A percentile compares a stretch with the other conserved stretches of the same genome.
phyloP scores from a whole-genome alignment of 2,888 invertebrate genomes.

The Cordilura impudica region DNA sequence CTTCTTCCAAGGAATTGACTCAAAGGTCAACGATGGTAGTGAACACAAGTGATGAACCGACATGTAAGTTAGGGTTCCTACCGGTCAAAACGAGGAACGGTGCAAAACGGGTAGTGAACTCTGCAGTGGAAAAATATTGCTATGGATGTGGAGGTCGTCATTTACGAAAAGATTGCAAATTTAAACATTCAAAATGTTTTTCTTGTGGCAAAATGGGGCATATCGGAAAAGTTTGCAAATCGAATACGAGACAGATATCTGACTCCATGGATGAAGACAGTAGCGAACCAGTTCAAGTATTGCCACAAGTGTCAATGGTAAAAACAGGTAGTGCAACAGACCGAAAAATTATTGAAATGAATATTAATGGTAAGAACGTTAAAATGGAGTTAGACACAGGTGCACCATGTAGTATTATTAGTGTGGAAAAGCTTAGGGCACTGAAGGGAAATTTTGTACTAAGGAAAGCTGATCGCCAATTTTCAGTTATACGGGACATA shows the following conservation, averaged over 20 bases:
- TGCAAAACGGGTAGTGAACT: not conserved
- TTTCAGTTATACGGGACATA: conserved; percentile 41
- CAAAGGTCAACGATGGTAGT: conserved; percentile 1
- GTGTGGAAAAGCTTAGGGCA: not conserved
- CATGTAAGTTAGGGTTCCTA: conserved; percentile 10
- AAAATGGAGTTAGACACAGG: conserved; percentile 51
- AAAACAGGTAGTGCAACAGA: not conserved
- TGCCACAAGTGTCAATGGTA: not conserved
- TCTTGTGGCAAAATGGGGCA: not conserved
- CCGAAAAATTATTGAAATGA: not conserved
- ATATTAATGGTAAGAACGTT: conserved; percentile 9
- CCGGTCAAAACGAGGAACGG: conserved; percentile 7
- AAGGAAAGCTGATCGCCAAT: conserved; percentile 3
- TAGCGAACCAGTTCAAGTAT: not conserved
- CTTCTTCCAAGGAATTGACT: conserved; percentile 24
- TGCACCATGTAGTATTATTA: conserved; percentile 45
- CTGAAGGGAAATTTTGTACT: not conserved
- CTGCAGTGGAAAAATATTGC: not conserved
- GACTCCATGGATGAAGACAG: not conserved
- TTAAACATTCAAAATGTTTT: conserved; percentile 1
- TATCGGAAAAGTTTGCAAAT: not conserved
- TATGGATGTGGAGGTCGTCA: conserved; percentile 23
- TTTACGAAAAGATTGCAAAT: conserved; percentile 22
- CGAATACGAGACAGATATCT: not conserved
- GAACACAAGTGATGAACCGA: conserved; percentile 5